phyloP scores from a whole-genome alignment of 1,140 invertebrate genomes.

The Ceratosolen fusciceps region DNA sequence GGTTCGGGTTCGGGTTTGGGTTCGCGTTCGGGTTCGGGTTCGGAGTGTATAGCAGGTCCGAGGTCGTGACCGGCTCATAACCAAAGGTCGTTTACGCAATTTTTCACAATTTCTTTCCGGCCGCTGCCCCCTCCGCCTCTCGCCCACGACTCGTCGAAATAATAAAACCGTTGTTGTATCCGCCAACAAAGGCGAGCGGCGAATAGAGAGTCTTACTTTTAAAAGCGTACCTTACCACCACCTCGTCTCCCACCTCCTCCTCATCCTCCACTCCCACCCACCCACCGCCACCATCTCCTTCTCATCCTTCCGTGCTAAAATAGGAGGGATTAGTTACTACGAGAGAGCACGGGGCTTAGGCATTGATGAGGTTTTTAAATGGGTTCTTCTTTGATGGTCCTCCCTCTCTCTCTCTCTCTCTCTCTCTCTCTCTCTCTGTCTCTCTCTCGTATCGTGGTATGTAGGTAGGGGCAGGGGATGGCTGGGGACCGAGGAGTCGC shows the following conservation, averaged over 20 bases:
- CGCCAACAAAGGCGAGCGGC: conserved; percentile 66
- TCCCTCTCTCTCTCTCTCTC: conserved; percentile 11
- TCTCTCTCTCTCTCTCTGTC: conserved; percentile 8
- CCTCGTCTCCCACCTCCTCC: background rate
- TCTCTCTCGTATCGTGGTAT: background rate
- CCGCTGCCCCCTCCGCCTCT: background rate
- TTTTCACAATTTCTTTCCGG: conserved; percentile 47
- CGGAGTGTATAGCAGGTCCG: conserved; percentile 13
- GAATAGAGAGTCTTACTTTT: conserved; percentile 66
- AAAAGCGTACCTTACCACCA: conserved; percentile 61
- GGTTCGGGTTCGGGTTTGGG: no score
- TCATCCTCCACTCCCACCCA: conserved; percentile 33
- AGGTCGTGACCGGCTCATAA: conserved; percentile 47
- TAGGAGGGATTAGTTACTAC: conserved; percentile 73
- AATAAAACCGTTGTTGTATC: conserved; percentile 70
- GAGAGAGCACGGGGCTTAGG: conserved; percentile 69
- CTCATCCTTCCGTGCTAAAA: conserved; percentile 65
- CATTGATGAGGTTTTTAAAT: conserved; percentile 74
- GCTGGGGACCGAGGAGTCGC: conserved; percentile 48
- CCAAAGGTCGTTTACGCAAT: conserved; percentile 51
- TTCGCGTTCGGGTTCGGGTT: no score
- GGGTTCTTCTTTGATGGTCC: conserved; percentile 71
- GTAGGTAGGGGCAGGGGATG: background rate
- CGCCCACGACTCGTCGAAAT: conserved; percentile 57
- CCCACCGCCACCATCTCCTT: no score